Percentiles rank a stretch among this genome's conserved stretches.
These are phyloP conservation scores for Proctacanthus coquilletti DNA, from an alignment of 1,140 invertebrate genomes.

Conservation along the genomic window DNA sequence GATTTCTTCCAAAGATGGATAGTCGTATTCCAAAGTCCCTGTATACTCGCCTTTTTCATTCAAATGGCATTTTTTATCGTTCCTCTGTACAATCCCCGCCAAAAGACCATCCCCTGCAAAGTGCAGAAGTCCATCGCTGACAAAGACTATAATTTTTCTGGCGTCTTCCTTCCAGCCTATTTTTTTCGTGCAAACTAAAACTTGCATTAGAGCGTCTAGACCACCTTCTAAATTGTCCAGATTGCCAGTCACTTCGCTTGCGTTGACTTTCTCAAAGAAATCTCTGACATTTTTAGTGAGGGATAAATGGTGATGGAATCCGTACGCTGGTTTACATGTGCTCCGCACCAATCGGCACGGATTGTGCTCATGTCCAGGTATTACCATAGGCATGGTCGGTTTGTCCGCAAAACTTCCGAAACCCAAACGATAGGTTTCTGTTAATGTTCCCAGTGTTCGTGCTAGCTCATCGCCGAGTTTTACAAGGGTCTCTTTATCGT, in stretches of 20 bases:
- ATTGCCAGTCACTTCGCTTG: conserved; percentile 76
- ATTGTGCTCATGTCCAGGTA: conserved; percentile 29
- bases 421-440: conserved; percentile 65
- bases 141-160: conserved; percentile 42
- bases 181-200: conserved; percentile 65
- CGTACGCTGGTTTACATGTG: conserved; percentile 47
- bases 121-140: conserved; percentile 45
- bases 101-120: conserved; percentile 43
- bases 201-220: conserved; percentile 98
- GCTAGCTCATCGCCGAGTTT: conserved; percentile 53
- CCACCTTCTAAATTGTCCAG: conserved; percentile 95
- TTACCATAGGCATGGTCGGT: conserved; percentile 60
- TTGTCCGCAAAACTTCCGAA: conserved; percentile 80
- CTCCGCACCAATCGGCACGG: conserved; percentile 37
- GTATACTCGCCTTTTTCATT: conserved; percentile 37
- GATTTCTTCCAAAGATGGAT: conserved; percentile 44
- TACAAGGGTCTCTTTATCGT: conserved; percentile 67
- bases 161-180: conserved; percentile 42
- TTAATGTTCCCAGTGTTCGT: conserved; percentile 49
- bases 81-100: conserved; percentile 34
- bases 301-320: conserved; percentile 49
- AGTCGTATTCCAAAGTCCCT: conserved; percentile 37
- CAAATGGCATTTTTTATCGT: conserved; percentile 38
- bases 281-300: conserved; percentile 38
- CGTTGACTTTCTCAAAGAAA: conserved; percentile 42